Evolutionary conservation across 2,888 invertebrate species (phyloP).

Genomic region (Synergus laeviventris): DNA sequence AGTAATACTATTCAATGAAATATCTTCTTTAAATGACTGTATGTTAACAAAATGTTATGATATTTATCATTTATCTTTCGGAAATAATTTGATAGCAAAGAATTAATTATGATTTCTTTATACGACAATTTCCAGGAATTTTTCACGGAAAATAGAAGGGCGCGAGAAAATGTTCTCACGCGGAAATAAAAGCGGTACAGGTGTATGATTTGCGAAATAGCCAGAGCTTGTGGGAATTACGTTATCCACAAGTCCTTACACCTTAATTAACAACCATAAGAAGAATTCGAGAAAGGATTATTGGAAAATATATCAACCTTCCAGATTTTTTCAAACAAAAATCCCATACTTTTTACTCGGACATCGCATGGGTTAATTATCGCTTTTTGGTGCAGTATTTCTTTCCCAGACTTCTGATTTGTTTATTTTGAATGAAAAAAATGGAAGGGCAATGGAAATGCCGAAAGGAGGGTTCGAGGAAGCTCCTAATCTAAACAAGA

Average conservation of each 20-base stretch:
- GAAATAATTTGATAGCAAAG: too few species aligned
- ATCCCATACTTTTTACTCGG: neutral
- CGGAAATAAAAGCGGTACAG: neutral
- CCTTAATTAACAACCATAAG: neutral
- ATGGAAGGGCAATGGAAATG: neutral
- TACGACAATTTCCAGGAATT: neutral
- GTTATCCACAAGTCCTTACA: neutral
- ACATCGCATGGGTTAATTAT: neutral
- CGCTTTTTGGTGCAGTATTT: neutral
- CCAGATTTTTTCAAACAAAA: neutral
- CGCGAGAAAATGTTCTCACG: neutral
- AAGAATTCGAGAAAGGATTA: neutral
- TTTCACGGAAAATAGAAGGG: neutral
- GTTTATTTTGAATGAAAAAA: neutral
- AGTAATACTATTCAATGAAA: too few species aligned
- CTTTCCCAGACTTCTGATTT: neutral
- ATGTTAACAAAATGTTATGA: too few species aligned
- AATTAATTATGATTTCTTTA: too few species aligned
- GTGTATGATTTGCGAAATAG: neutral
- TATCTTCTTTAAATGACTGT: too few species aligned
- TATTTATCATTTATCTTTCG: too few species aligned
- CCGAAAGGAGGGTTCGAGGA: neutral
- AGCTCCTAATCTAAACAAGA: neutral
- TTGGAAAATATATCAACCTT: neutral
- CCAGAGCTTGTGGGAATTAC: neutral